These are phyloP conservation scores for Tuberolachnus salignus DNA, from an alignment of 2,888 invertebrate genomes.

Conservation along the genomic window DNA sequence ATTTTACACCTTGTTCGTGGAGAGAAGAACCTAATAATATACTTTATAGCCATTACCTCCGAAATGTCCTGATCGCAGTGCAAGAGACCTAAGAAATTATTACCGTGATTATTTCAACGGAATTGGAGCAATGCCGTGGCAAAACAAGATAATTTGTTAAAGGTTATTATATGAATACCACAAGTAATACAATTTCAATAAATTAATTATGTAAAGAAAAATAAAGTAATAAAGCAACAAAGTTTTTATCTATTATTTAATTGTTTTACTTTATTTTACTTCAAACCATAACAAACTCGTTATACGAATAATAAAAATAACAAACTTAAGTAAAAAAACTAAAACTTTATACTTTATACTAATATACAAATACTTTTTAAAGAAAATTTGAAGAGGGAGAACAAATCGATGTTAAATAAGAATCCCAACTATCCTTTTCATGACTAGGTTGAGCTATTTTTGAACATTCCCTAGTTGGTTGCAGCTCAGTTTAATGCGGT, in stretches of 20 bases:
- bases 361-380: slow-evolving; percentile 8
- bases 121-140: background rate
- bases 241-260: background rate
- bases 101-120: background rate
- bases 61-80: background rate
- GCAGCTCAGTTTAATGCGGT: too few species aligned
- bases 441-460: slow-evolving; percentile 18
- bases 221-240: too few species aligned
- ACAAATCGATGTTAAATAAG: slow-evolving; percentile 14
- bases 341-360: too few species aligned
- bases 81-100: background rate
- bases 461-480: background rate
- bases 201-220: background rate
- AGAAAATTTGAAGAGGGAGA: slow-evolving; percentile 10
- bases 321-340: background rate
- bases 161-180: background rate
- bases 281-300: too few species aligned
- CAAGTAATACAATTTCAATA: too few species aligned
- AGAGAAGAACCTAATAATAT: background rate
- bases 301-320: slow-evolving; percentile 27
- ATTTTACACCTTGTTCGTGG: background rate
- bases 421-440: slow-evolving; percentile 22
- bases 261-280: background rate
- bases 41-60: background rate
- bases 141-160: background rate